Evolutionary conservation across 2,888 invertebrate species (phyloP), one percentile per base, ranked within the genome.

Genomic region (Trissonchulus latispiculum): DNA sequence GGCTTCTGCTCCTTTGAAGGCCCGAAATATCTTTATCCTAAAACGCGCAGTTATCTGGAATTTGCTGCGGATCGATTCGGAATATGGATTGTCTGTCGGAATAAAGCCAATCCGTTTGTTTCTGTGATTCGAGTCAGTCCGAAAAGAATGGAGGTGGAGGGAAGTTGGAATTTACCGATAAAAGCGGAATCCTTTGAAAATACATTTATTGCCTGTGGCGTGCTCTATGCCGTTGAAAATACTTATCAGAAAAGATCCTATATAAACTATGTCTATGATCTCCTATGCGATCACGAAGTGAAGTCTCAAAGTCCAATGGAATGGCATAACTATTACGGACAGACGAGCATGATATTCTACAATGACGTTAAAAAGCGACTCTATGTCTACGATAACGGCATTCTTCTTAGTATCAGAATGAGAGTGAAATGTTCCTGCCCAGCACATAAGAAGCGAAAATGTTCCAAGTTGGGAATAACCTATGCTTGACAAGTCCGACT

Each of bases 11-110:
- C 36, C 36, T 33, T 36, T 33, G 36, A 32, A 36, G 69, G 69
- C 33, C 36, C 33, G 2, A 68, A 68, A n/a, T 68, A 23, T 68
- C 36, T 68, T 15, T 68, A 68, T 33, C 69, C 69, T n/a, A 68
- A 68, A 68, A 68, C 69, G 33, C 69, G 36, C n/a, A 68, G 35
- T 35, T 68, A 68, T 33, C 3, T 68, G 3, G 69, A 68, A n/a
- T 68, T 68, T 3, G 69, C 69, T n/a, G 69, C 36, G 28, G 69
- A 68, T 33, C 69, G 69, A n/a, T 68, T 31, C n/a, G 69, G 69
- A 3, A 2, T 68, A 2, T 68, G 69, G 69, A n/a, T 33, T 2
- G 35, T 68, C 36, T 68, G n/a, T 33, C 69, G 69, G 2, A n/a
- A 31, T 68, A 2, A 15, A 2, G 28, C 2, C 33, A 35, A n/a